Evolutionary conservation across 2,888 invertebrate genomes (phyloP).

Genomic region (Laspeyria flexula): DNA sequence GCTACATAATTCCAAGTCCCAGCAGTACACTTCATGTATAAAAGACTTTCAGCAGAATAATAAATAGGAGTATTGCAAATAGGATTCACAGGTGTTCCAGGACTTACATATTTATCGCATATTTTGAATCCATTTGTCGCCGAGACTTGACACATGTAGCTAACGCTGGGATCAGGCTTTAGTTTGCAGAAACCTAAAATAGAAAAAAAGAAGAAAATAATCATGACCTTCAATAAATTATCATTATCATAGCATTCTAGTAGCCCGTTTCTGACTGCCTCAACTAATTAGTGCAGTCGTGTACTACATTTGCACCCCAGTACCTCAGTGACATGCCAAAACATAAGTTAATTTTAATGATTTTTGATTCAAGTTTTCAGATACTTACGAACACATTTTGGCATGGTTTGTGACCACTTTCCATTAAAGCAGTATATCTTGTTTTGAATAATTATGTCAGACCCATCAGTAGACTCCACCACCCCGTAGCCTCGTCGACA

Average conservation of each 20-base stretch:
- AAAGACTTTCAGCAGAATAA: neutral
- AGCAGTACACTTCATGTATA: neutral
- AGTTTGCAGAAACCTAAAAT: neutral
- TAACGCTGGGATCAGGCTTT: neutral
- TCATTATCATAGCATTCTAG: too few species aligned
- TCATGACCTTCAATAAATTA: too few species aligned
- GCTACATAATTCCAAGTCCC: neutral
- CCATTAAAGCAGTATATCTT: neutral
- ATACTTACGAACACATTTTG: neutral
- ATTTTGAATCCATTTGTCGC: neutral
- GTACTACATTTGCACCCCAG: too few species aligned
- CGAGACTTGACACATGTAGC: neutral
- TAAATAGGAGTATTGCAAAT: neutral
- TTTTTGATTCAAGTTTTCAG: neutral
- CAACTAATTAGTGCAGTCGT: too few species aligned
- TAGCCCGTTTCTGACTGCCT: too few species aligned
- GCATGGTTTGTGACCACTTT: neutral
- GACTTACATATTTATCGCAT: neutral
- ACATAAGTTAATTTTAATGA: too few species aligned
- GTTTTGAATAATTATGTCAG: slow-evolving; percentile 9
- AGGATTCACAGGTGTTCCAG: neutral
- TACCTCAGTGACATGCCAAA: too few species aligned
- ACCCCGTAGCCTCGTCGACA: slow-evolving; percentile 61
- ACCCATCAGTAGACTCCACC: neutral
- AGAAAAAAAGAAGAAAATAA: too few species aligned